Conservation (phyloP, 2,113 vertebrate species). For the Ornithorhynchus anatinus region DNA sequence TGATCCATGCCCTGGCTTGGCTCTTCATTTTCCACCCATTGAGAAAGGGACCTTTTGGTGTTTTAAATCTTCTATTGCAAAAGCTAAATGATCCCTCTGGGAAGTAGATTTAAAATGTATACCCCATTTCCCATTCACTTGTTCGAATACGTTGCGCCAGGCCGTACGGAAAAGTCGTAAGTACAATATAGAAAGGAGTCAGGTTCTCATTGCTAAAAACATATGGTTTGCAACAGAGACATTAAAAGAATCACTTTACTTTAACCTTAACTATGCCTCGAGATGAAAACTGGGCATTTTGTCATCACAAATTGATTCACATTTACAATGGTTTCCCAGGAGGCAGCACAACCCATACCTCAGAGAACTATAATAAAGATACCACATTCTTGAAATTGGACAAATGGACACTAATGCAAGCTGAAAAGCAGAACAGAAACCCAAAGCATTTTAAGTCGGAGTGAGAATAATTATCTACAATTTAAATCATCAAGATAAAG, state of each 20-base stretch:
- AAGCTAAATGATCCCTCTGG: background rate
- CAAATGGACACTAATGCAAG: background rate
- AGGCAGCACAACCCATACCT: background rate
- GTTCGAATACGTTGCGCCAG: background rate
- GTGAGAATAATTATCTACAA: background rate
- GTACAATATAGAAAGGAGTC: background rate
- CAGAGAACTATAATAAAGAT: background rate
- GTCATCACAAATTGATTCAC: background rate
- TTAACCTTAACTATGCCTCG: background rate
- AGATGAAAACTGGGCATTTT: background rate
- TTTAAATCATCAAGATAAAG: no score
- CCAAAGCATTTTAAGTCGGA: background rate
- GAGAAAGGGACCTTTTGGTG: conserved; percentile 27
- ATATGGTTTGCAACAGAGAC: background rate
- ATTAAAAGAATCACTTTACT: background rate
- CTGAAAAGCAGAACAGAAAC: background rate
- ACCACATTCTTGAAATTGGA: background rate
- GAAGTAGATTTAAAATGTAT: no score
- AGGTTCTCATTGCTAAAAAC: background rate
- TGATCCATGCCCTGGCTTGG: conserved; percentile 40
- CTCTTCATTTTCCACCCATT: conserved; percentile 34
- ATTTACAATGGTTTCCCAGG: background rate
- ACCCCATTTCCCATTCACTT: no score
- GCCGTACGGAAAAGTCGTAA: background rate
- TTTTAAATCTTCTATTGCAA: conserved; percentile 27